Evolutionary conservation across 1,140 invertebrate species (phyloP), one percentile per base, ranked within the genome.

Genomic region (Temnothorax longispinosus): DNA sequence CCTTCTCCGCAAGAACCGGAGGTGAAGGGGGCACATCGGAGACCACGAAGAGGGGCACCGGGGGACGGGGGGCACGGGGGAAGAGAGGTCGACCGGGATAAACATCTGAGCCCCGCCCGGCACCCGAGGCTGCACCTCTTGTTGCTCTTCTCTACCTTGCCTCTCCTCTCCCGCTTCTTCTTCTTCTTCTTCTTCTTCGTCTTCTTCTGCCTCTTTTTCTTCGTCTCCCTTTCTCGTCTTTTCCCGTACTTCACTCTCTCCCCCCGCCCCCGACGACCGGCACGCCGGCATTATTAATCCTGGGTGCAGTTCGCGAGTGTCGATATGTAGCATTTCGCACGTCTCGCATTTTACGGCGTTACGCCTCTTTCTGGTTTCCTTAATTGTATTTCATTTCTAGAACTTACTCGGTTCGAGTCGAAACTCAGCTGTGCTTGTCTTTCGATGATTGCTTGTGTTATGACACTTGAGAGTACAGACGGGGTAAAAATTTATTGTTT

Each of bases 21-120:
- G 91, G 85, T 91, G 88, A 91, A 93, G 88, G 91, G 90, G 92
- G 92, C 88, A 90, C 74, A 74, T 74, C 81, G 78, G 92, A 76
- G 84, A 91, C 78, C 87, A 85, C 75, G 88, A 90, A 85, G 91
- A 90, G 89, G 87, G 87, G 90, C 65, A 87, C 74, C 64, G 85
- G 76, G 85, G 78, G 88, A 77, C 85, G 88, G 86, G 80, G 75
- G 90, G 44, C 27, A 82, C 87, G 87, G 89, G 88, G 90, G 92
- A 92, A 94, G 94, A 94, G 94, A 95, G 94, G 94, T 95, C 94
- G 94, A 94, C 92, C 93, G 94, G 94, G 94, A 95, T 95, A 95
- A 95, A 95, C 94, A 94, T 95, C 94, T 94, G 94, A 95, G 94
- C 94, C 93, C 94, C 94, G 94, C 94, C 94, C 94, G 94, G 94